These are phyloP conservation scores for Vesta saturnalis DNA, from an alignment of 2,888 invertebrate species.

Conservation along the genomic window DNA sequence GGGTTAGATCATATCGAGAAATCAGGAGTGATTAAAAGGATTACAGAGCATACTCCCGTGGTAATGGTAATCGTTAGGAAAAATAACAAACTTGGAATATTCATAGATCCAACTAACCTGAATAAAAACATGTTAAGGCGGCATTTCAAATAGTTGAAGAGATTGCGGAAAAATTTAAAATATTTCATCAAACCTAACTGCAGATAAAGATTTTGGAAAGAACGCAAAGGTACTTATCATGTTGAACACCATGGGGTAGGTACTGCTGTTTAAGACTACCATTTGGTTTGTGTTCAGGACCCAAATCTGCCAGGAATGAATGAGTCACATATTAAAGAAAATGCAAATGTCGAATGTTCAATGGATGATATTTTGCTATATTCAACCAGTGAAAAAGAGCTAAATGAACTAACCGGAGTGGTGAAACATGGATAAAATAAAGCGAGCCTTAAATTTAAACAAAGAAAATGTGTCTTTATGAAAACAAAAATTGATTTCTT, in stretches of 20 bases:
- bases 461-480: conserved; percentile 44
- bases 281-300: conserved; percentile 45
- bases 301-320: conserved; percentile 45
- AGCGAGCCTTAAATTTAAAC: conserved; percentile 45
- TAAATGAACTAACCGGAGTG: too few relatives aligned
- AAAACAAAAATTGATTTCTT: conserved; percentile 19
- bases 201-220: conserved; percentile 43
- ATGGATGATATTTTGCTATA: too few relatives aligned
- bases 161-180: conserved; percentile 16
- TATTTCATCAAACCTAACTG: conserved; percentile 31
- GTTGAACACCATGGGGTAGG: conserved; percentile 32
- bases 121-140: conserved; percentile 24
- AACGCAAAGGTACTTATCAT: conserved; percentile 33
- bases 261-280: conserved; percentile 42
- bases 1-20: too few relatives aligned
- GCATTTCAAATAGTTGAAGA: conserved; percentile 17
- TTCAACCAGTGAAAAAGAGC: neutral
- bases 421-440: conserved; percentile 28
- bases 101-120: conserved; percentile 17
- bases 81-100: too few relatives aligned
- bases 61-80: too few relatives aligned
- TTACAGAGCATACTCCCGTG: too few relatives aligned
- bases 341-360: conserved; percentile 19
- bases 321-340: conserved; percentile 33
- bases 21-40: too few relatives aligned